Evolutionary conservation across 2,113 vertebrate species (phyloP).

Genomic region (Cololabis saira): DNA sequence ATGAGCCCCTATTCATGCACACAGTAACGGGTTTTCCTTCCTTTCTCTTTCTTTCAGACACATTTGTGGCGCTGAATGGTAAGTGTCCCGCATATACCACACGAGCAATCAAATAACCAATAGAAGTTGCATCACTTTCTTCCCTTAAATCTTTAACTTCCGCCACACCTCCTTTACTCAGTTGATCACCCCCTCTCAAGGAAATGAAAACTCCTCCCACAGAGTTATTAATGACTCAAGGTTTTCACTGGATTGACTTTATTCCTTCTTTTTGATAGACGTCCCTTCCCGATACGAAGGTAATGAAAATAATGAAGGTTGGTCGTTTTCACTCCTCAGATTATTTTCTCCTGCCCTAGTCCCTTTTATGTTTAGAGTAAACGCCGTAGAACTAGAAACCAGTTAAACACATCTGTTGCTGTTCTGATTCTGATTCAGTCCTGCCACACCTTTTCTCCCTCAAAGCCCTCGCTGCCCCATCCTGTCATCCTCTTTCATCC

Average conservation of each 20-base stretch:
- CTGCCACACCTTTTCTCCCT: conserved; percentile 15
- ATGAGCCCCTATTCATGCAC: conserved; percentile 40
- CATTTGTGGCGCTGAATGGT: conserved; percentile 97
- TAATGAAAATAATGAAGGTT: conserved; percentile 88
- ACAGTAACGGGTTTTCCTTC: conserved; percentile 60
- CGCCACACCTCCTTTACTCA: conserved; percentile 62
- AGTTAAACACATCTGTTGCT: conserved; percentile 20
- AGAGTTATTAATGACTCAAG: conserved; percentile 68
- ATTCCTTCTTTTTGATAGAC: conserved; percentile 89
- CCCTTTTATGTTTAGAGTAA: conserved; percentile 37
- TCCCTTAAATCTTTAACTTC: conserved; percentile 54
- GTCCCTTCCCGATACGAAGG: conserved; percentile 89
- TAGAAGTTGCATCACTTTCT: conserved; percentile 55
- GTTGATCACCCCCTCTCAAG: conserved; percentile 70
- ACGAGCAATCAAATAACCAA: conserved; percentile 53
- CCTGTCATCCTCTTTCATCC: conserved; percentile 1
- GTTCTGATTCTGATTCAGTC: conserved; percentile 40
- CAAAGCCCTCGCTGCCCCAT: background rate
- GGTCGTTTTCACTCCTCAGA: conserved; percentile 68
- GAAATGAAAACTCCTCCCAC: conserved; percentile 78
- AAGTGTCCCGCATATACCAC: conserved; percentile 75
- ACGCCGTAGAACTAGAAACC: conserved; percentile 27
- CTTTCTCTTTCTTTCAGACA: conserved; percentile 85
- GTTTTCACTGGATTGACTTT: conserved; percentile 68
- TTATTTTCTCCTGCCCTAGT: conserved; percentile 16